A percentile compares a stretch with the other conserved stretches of the same genome.
phyloP scores from a whole-genome alignment of 1,140 invertebrate species.

The Ceratosolen fusciceps region DNA sequence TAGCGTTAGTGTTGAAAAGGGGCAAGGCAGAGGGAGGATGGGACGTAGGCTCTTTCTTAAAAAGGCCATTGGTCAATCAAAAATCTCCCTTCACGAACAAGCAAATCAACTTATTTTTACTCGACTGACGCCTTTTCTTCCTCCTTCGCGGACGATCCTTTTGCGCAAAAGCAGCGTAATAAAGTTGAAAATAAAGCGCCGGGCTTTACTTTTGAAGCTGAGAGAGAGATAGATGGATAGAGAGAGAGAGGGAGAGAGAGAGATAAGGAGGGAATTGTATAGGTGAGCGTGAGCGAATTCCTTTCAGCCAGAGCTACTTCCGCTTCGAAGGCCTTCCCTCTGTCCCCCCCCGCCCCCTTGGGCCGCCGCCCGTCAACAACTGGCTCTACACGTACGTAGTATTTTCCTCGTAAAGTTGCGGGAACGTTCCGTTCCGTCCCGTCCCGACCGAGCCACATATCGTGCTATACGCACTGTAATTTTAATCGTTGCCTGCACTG shows the following conservation, averaged over 20 bases:
- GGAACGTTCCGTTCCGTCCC: not conserved
- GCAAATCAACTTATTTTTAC: not conserved
- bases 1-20: too few species aligned
- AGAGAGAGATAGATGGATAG: too few species aligned
- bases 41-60: not conserved
- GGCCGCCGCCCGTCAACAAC: too few species aligned
- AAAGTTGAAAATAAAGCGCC: constrained; percentile 1
- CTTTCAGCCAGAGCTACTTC: not conserved
- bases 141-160: not conserved
- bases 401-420: not conserved
- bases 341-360: too few species aligned
- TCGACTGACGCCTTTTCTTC: not conserved
- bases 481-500: not conserved
- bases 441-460: not conserved
- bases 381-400: too few species aligned
- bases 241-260: not conserved
- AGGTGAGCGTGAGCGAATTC: not conserved
- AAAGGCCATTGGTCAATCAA: not conserved
- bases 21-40: not conserved
- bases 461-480: not conserved
- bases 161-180: not conserved
- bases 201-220: not conserved
- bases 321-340: not conserved
- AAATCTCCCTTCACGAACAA: not conserved
- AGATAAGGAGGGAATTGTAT: not conserved